These are phyloP conservation scores for Orchesella flavescens DNA, from an alignment of 2,888 invertebrate genomes.

Conservation along the genomic window DNA sequence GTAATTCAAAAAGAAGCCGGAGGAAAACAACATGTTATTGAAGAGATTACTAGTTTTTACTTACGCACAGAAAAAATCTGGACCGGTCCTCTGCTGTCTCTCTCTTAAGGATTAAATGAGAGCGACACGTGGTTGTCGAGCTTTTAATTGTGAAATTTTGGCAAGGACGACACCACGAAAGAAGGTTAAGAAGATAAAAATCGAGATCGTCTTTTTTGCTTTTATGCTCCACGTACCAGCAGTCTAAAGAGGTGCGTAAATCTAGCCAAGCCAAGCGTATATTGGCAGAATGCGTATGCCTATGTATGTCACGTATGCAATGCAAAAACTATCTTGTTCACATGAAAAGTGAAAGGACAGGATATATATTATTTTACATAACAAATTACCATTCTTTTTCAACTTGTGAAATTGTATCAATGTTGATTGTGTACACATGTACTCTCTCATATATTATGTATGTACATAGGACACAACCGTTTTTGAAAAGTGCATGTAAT, in stretches of 20 bases:
- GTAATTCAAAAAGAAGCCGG: no score
- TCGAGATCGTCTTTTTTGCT: slow-evolving; percentile 52
- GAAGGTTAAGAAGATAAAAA: slow-evolving; percentile 57
- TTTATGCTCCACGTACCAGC: slow-evolving; percentile 43
- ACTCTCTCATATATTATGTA: no score
- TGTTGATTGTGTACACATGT: not conserved
- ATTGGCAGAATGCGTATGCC: not conserved
- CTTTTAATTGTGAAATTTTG: slow-evolving; percentile 59
- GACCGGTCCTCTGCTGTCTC: slow-evolving; percentile 32
- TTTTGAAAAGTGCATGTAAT: slow-evolving; percentile 1
- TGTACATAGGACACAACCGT: no score
- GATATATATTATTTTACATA: not conserved
- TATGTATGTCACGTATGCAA: not conserved
- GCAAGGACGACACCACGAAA: slow-evolving; percentile 51
- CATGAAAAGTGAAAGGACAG: slow-evolving; percentile 2
- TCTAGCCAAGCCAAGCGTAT: not conserved
- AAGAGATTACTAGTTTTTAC: no score
- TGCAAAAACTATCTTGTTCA: not conserved
- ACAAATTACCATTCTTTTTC: slow-evolving; percentile 22
- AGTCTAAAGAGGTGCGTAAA: not conserved
- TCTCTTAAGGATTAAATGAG: slow-evolving; percentile 45
- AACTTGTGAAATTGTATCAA: not conserved
- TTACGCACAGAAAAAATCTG: slow-evolving; percentile 43
- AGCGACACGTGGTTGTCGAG: slow-evolving; percentile 58
- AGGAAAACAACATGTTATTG: no score